Base-by-base conservation (phyloP, 1,140 invertebrate genomes). In the Parasteatoda tepidariorum region DNA sequence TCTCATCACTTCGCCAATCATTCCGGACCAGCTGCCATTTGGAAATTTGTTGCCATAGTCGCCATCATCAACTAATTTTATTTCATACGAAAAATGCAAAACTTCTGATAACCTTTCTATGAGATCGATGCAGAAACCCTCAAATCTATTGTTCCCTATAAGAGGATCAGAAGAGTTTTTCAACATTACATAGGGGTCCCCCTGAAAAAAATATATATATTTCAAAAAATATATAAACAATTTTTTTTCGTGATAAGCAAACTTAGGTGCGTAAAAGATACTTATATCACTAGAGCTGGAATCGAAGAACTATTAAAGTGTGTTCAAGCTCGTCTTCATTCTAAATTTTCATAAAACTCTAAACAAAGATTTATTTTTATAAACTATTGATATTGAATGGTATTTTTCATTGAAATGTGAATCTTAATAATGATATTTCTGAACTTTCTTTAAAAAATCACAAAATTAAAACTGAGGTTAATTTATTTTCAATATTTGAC, bases 81-180 rank as follows among this genome's bases (percentile, higher is more conserved):
- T 86, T 57, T 86, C 84, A 71, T 87, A 87, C 3, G 79, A 55
- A 62, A 87, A 87, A 24, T 66, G 55, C 0, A 86, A 59, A 31
- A 73, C 41, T 28, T 57, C 74, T 1, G 84, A 82, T 22, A 86
- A 31, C 41, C 85, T 84, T 18, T 92, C 90, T 83, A 95, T 88
- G 2, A 95, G 89, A 88, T 96, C 94, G 62, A 95, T 92, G 88
- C 94, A 95, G 90, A 95, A 96, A 41, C 94, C 94, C 88, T 93
- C 93, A 90, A 93, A 94, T 54, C 92, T 90, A 71, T 91, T 91
- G 88, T 94, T 94, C 41, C 93, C 93, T 13, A 91, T 92, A 85
- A 92, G 57, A 86, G 92, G 92, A 34, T 90, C 88, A 66, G 71
- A 41, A 11, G 85, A 85, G 24, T 84, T 76, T 48, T 71, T 85